Percentiles rank a stretch among this genome's conserved stretches.
Conservation (phyloP, 2,113 vertebrate genomes). For the Protobothrops mucrosquamatus region DNA sequence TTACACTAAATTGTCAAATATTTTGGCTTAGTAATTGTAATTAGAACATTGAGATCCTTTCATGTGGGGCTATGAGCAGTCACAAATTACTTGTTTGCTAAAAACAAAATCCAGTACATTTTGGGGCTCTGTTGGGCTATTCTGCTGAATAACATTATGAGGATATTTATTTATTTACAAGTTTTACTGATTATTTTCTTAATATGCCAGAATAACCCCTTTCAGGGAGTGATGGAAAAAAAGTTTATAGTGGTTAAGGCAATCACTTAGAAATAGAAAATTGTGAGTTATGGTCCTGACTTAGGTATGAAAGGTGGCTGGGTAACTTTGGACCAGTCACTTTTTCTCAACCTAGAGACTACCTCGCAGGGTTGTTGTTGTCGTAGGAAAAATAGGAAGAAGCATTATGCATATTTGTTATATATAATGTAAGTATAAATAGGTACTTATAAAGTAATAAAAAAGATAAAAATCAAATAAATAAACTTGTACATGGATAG, state of each 20-base stretch:
- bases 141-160: neutral
- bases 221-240: neutral
- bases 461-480: neutral
- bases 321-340: neutral
- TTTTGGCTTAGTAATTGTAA: neutral
- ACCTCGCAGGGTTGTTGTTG: neutral
- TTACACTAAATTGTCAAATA: neutral
- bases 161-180: neutral
- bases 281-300: neutral
- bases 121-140: neutral
- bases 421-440: neutral
- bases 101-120: neutral
- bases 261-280: neutral
- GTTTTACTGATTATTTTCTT: neutral
- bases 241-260: neutral
- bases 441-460: neutral
- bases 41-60: neutral
- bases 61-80: neutral
- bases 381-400: neutral
- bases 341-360: neutral
- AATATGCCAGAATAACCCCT: neutral
- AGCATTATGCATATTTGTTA: neutral
- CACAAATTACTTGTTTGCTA: neutral
- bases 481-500: neutral
- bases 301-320: neutral